These are phyloP conservation scores for Halcyon smyrnensis DNA, from an alignment of 2,797 vertebrate species.

Conservation along the genomic window DNA sequence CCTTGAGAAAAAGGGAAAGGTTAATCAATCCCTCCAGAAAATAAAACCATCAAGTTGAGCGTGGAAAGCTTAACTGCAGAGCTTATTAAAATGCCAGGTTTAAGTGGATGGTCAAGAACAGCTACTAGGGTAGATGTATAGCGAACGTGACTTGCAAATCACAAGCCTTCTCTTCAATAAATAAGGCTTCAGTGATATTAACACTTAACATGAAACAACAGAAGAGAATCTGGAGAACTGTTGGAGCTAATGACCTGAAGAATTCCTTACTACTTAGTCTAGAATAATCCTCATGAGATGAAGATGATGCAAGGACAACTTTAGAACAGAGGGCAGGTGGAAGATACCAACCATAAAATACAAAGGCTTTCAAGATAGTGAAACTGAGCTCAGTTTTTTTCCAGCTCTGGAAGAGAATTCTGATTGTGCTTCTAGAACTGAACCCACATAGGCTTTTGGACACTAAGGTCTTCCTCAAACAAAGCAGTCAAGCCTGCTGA, in stretches of 20 bases:
- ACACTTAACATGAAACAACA: background rate
- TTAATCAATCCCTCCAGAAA: background rate
- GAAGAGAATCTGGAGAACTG: background rate
- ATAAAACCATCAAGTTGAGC: background rate
- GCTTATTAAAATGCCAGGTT: background rate
- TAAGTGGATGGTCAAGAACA: background rate
- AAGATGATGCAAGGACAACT: background rate
- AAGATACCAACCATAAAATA: background rate
- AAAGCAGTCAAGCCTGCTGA: background rate
- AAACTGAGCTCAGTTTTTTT: background rate
- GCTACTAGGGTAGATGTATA: background rate
- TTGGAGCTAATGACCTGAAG: background rate
- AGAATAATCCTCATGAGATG: too few relatives aligned
- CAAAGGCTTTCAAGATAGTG: background rate
- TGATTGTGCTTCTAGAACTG: background rate
- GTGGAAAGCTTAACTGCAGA: background rate
- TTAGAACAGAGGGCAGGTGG: background rate
- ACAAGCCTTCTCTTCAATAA: background rate
- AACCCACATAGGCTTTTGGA: background rate
- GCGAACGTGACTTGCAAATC: background rate
- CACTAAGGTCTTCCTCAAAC: background rate
- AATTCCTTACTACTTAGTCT: background rate
- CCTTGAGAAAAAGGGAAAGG: background rate
- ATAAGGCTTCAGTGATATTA: background rate
- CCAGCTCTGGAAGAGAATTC: background rate